Conservation (phyloP, 2,797 vertebrate genomes). For the Sebastes kiyomatsui region DNA sequence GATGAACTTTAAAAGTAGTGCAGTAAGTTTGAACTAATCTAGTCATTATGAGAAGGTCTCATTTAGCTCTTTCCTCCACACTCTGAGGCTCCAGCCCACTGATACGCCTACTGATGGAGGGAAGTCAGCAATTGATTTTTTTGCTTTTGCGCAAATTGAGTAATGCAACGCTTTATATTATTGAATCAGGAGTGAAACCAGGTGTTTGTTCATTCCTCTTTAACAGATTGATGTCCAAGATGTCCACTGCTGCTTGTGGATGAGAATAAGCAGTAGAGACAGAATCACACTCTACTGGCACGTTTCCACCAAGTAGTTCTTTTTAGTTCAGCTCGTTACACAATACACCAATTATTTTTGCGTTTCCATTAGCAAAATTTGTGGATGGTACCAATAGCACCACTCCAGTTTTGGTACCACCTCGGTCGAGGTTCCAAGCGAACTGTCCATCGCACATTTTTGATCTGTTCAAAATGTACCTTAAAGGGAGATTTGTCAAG, state of each 20-base stretch:
- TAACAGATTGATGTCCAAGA: not conserved
- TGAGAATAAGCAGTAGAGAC: not conserved
- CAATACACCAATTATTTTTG: too few relatives aligned
- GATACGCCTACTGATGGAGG: not conserved
- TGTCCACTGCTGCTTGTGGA: not conserved
- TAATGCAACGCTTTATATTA: not conserved
- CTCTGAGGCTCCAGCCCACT: not conserved
- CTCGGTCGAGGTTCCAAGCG: too few relatives aligned
- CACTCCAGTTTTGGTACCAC: too few relatives aligned
- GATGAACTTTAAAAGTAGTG: constrained; percentile 1
- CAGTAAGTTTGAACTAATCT: not conserved
- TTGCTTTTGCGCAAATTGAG: not conserved
- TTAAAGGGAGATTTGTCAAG: too few relatives aligned
- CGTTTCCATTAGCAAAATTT: too few relatives aligned
- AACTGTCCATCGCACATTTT: too few relatives aligned
- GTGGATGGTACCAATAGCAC: too few relatives aligned
- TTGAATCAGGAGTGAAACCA: not conserved
- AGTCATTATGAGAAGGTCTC: not conserved
- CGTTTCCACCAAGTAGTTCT: too few relatives aligned
- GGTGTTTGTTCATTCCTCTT: not conserved
- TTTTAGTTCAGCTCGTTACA: too few relatives aligned
- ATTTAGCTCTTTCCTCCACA: not conserved
- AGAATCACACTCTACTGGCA: not conserved
- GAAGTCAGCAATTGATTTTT: not conserved
- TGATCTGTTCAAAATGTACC: too few relatives aligned